phyloP scores from a whole-genome alignment of 2,797 vertebrate species.

The Uromys caudimaculatus region DNA sequence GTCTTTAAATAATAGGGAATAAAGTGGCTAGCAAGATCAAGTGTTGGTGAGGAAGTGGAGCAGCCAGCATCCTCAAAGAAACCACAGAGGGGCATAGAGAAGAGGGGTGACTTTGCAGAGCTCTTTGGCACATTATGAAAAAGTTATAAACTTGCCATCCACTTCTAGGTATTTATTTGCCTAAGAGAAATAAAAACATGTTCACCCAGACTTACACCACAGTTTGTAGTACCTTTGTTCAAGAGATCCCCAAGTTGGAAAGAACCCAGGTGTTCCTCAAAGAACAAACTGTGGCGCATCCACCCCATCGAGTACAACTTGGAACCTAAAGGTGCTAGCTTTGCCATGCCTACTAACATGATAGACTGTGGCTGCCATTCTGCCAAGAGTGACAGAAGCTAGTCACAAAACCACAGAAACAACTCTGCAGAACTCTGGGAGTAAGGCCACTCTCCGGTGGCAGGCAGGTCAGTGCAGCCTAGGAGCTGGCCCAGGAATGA shows the following conservation, averaged over 20 bases:
- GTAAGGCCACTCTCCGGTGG: neutral
- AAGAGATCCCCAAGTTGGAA: neutral
- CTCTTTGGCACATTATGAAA: conserved; percentile 26
- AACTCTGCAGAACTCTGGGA: neutral
- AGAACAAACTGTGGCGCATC: neutral
- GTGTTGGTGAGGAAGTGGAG: neutral
- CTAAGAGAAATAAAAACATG: conserved; percentile 26
- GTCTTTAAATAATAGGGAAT: conserved; percentile 25
- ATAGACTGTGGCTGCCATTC: neutral
- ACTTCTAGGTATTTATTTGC: conserved; percentile 44
- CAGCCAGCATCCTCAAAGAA: neutral
- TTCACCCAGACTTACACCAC: neutral
- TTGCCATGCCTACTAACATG: neutral
- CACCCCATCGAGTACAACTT: neutral
- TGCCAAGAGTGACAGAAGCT: conserved; percentile 8
- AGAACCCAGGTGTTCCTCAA: neutral
- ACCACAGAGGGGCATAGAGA: neutral
- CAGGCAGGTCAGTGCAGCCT: neutral
- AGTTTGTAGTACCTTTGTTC: conserved; percentile 42
- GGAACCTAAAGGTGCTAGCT: neutral
- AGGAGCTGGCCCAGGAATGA: neutral
- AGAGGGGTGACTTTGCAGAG: neutral
- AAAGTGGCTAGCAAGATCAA: neutral
- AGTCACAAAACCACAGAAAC: neutral
- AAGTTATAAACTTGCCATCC: neutral